Evolutionary conservation across 2,797 vertebrate genomes (phyloP).

Genomic region (Thunnus albacares): DNA sequence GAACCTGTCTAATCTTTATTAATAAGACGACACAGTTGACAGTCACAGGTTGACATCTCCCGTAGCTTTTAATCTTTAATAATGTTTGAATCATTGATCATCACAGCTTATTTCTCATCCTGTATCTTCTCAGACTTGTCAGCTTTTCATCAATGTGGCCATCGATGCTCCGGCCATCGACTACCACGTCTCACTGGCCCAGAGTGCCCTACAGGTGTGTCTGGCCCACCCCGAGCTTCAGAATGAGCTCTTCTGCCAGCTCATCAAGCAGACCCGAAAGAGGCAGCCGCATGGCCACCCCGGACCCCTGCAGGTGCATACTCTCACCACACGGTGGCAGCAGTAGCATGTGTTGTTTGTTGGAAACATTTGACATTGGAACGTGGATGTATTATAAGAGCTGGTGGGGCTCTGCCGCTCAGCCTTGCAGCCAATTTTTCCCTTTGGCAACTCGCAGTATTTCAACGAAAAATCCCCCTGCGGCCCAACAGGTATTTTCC

Average conservation of each 20-base stretch:
- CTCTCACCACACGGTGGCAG: conserved; percentile 67
- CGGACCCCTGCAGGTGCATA: conserved; percentile 92
- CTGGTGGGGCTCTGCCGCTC: too few species aligned
- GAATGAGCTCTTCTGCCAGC: conserved; percentile 98
- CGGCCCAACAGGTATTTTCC: too few species aligned
- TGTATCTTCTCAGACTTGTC: conserved; percentile 90
- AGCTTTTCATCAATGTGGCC: conserved; percentile 98
- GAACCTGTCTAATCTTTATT: not conserved
- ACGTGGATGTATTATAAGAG: too few species aligned
- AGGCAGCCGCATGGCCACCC: conserved; percentile 90
- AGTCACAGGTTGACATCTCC: not conserved
- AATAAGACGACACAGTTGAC: not conserved
- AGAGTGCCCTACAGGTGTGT: conserved; percentile 97
- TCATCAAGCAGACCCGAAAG: conserved; percentile 95
- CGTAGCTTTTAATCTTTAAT: not conserved
- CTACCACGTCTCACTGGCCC: conserved; percentile 97
- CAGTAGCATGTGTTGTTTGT: not conserved
- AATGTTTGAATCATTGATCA: not conserved
- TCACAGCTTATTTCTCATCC: not conserved
- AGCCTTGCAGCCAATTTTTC: too few species aligned
- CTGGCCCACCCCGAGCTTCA: conserved; percentile 96
- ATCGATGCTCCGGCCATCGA: conserved; percentile 98
- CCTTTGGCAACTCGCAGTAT: too few species aligned
- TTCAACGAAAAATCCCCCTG: too few species aligned
- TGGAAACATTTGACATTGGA: not conserved